Base-by-base conservation (phyloP, 2,797 vertebrate species). In the Chaetophractus vellerosus region DNA sequence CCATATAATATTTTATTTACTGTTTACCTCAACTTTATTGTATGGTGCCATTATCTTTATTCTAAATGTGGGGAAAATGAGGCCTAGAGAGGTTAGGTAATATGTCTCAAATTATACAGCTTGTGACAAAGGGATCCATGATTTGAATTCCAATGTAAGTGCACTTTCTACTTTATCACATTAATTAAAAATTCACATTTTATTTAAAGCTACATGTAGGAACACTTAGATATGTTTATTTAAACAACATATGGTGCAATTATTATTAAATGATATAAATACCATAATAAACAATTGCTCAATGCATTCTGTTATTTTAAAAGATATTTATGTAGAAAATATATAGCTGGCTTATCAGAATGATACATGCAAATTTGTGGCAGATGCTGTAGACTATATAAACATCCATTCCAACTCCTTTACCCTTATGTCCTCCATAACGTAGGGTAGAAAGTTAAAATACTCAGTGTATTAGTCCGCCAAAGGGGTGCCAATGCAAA, bases 181-280 rank as follows among this genome's bases (percentile, higher is more conserved):
- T 71, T 55, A 6, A 38, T 66, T 82, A 57, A n/a, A 55, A 83
- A 86, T 74, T 36, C 61, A 86, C 63, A 21, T 87, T 93, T 75
- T 92, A 71, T 21, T 59, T 91, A 83, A 63, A 26, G n/a, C 31
- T 74, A 36, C 8, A 72, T 63, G 75, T 76, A 84, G 24, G 9
- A 74, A 80, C 63, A 87, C 45, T 79, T 24, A 84, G 15, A 76
- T 63, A 28, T 6, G 48, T 36, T 9, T 63, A 83, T 68, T 72
- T 36, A 83, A 90, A n/a, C 9, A 68, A 84, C 6, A 36, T 48
- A 80, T 14, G 1, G 45, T 68, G 16, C 33, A 82, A 38, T 79
- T 31, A 75, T 68, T 74, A 71, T 52, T 90, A 92, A 55, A 19
- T 84, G 83, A 78, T 41, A 41, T 28, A 69, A n/a, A 72, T 55